Evolutionary conservation across 2,113 vertebrate species (phyloP).

Genomic region (Camelus bactrianus): DNA sequence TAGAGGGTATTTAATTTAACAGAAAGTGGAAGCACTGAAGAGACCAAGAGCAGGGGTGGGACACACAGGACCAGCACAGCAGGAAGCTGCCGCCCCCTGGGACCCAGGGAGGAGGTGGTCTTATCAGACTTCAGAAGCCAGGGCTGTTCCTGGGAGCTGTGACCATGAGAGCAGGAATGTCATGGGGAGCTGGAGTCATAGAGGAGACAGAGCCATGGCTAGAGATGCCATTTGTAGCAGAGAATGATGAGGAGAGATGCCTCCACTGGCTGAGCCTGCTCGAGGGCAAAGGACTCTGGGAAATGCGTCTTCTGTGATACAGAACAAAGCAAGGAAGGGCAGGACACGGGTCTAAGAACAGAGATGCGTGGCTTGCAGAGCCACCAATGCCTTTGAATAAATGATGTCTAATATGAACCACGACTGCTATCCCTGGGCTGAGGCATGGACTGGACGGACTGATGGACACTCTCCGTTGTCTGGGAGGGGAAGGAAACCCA

Average conservation of each 20-base stretch:
- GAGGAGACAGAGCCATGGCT: neutral
- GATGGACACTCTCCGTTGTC: neutral
- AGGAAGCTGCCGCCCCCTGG: neutral
- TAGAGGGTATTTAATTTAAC: neutral
- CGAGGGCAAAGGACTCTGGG: neutral
- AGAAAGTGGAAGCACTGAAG: neutral
- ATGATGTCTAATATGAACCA: neutral
- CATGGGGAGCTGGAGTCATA: neutral
- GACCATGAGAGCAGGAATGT: neutral
- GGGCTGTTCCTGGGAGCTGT: neutral
- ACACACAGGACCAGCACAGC: neutral
- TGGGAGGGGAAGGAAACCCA: neutral
- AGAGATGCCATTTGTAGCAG: neutral
- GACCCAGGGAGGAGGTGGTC: neutral
- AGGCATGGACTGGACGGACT: neutral
- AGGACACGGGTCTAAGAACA: neutral
- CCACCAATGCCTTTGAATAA: neutral
- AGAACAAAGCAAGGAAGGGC: neutral
- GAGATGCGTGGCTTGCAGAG: neutral
- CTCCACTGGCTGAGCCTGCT: neutral
- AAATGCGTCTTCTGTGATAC: neutral
- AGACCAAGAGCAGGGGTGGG: neutral
- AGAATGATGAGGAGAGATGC: neutral
- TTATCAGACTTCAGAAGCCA: neutral
- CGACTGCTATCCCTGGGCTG: neutral